Evolutionary conservation across 2,797 vertebrate species (phyloP).

Genomic region (Leucoraja ocellata): DNA sequence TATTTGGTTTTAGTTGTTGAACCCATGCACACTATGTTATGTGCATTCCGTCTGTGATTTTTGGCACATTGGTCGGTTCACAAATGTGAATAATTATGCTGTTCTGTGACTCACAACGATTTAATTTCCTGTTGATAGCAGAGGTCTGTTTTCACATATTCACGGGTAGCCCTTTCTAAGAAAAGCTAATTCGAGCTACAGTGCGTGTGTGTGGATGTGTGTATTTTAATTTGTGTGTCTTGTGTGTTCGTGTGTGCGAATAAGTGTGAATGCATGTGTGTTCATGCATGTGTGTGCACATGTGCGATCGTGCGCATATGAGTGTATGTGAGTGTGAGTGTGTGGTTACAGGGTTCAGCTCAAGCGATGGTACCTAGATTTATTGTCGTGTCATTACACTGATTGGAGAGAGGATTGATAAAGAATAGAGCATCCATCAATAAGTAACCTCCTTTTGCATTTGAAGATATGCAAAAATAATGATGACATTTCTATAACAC

Average conservation of each 20-base stretch:
- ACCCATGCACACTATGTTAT: background rate
- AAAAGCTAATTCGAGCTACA: background rate
- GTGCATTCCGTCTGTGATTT: background rate
- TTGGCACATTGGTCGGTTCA: background rate
- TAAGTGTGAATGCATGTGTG: background rate
- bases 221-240: too few relatives aligned
- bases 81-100: slow-evolving; percentile 16
- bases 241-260: too few relatives aligned
- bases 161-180: background rate
- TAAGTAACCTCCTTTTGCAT: background rate
- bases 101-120: background rate
- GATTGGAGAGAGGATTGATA: background rate
- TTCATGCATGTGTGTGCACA: background rate
- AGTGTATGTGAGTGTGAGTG: too few relatives aligned
- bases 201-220: too few relatives aligned
- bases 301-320: too few relatives aligned
- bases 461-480: background rate
- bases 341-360: background rate
- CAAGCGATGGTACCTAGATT: background rate
- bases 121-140: slow-evolving; percentile 8
- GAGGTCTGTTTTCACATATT: slow-evolving; percentile 12
- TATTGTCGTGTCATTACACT: background rate
- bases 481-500: background rate
- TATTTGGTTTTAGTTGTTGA: background rate
- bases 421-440: background rate